Evolutionary conservation across 2,797 vertebrate species (phyloP).

Genomic region (Parambassis ranga): DNA sequence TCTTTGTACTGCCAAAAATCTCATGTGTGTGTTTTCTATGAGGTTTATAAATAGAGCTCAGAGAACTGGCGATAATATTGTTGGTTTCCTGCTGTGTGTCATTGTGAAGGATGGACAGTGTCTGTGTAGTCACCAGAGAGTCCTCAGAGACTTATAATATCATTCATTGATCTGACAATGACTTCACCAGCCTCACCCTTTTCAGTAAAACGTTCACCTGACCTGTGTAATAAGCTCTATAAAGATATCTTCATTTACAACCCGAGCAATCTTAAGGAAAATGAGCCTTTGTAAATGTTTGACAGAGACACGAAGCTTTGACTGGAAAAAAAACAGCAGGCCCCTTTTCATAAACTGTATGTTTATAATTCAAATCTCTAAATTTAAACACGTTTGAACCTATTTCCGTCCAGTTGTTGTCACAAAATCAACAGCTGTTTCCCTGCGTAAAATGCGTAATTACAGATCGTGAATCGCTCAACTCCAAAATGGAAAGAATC

Average conservation of each 20-base stretch:
- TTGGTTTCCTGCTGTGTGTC: constrained; percentile 10
- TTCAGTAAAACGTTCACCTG: constrained; percentile 51
- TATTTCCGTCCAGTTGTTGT: neutral
- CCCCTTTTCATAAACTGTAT: too few species aligned
- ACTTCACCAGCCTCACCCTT: constrained; percentile 6
- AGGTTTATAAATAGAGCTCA: neutral
- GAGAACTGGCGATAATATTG: neutral
- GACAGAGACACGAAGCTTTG: constrained; percentile 18
- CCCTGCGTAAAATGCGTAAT: constrained; percentile 40
- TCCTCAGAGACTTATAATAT: too few species aligned
- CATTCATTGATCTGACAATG: neutral
- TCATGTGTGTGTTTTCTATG: neutral
- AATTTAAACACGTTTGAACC: neutral
- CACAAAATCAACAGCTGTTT: constrained; percentile 17
- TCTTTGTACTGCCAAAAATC: neutral
- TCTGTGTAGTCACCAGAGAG: too few species aligned
- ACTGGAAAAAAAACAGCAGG: neutral
- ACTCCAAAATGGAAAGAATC: constrained; percentile 49
- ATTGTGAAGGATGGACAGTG: neutral
- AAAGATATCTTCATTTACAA: constrained; percentile 36
- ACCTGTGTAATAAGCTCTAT: constrained; percentile 4
- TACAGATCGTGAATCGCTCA: constrained; percentile 38
- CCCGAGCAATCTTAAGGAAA: constrained; percentile 15
- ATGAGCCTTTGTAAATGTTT: constrained; percentile 59
- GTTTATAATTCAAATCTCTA: neutral